Evolutionary conservation across 1,140 invertebrate genomes (phyloP).

Genomic region (Aphelinus certus): DNA sequence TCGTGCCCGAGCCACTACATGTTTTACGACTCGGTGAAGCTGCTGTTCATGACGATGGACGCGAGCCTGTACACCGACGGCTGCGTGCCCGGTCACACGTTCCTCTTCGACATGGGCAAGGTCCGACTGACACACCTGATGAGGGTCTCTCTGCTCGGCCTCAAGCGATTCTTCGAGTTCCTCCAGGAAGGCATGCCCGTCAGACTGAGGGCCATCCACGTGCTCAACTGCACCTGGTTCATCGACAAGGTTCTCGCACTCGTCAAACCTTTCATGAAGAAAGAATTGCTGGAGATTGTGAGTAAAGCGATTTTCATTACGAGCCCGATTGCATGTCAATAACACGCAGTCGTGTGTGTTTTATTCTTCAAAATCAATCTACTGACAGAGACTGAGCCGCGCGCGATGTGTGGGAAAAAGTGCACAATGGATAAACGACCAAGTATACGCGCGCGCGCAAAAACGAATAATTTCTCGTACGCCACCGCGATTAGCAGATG

Average conservation of each 20-base stretch:
- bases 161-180: conserved; percentile 76
- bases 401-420: too few relatives aligned
- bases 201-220: conserved; percentile 70
- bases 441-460: too few relatives aligned
- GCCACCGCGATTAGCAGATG: too few relatives aligned
- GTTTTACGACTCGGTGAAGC: conserved; percentile 74
- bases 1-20: conserved; percentile 72
- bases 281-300: conserved; percentile 72
- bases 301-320: neutral
- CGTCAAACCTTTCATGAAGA: conserved; percentile 73
- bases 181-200: conserved; percentile 72
- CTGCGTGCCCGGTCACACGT: conserved; percentile 68
- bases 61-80: conserved; percentile 69
- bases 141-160: conserved; percentile 68
- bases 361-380: too few relatives aligned
- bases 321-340: too few relatives aligned
- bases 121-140: conserved; percentile 70
- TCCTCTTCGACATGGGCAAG: conserved; percentile 73
- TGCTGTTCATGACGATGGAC: conserved; percentile 77
- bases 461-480: too few relatives aligned
- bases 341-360: too few relatives aligned
- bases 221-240: conserved; percentile 72
- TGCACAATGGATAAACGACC: too few relatives aligned
- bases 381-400: too few relatives aligned
- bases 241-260: conserved; percentile 72